Conservation (phyloP, 2,888 invertebrate species). For the Xestia xanthographa region DNA sequence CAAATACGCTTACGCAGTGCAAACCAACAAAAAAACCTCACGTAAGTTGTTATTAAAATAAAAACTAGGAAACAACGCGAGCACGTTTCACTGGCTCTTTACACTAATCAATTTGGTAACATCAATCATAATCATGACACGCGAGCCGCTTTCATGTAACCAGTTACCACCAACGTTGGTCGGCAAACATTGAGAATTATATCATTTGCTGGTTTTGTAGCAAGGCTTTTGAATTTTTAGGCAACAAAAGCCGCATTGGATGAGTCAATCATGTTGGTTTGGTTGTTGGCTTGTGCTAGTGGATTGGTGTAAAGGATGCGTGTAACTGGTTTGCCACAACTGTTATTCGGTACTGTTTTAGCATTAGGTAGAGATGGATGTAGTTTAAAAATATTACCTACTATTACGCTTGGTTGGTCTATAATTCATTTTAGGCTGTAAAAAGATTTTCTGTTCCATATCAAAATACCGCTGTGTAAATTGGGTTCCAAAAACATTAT, state of each 20-base stretch:
- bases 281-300: background rate
- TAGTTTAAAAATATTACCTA: background rate
- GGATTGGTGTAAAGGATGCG: conserved; percentile 17
- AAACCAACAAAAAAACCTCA: conserved; percentile 49
- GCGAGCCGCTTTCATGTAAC: conserved; percentile 62
- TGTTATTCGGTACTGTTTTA: background rate
- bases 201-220: conserved; percentile 9
- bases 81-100: too few relatives aligned
- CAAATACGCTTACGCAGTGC: conserved; percentile 51
- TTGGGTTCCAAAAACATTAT: background rate
- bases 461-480: background rate
- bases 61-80: conserved; percentile 65
- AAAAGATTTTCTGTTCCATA: background rate
- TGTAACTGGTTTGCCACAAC: conserved; percentile 19
- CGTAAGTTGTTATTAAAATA: conserved; percentile 60
- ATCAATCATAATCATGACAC: conserved; percentile 65
- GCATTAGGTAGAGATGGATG: background rate
- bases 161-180: conserved; percentile 41
- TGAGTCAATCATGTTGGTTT: background rate
- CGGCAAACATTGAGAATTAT: background rate
- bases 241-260: conserved; percentile 10
- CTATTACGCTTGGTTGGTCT: background rate
- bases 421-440: background rate
- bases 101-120: conserved; percentile 69
- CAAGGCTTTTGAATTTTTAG: too few relatives aligned